Evolutionary conservation across 2,113 vertebrate genomes (phyloP).

Genomic region (Hylia prasina): DNA sequence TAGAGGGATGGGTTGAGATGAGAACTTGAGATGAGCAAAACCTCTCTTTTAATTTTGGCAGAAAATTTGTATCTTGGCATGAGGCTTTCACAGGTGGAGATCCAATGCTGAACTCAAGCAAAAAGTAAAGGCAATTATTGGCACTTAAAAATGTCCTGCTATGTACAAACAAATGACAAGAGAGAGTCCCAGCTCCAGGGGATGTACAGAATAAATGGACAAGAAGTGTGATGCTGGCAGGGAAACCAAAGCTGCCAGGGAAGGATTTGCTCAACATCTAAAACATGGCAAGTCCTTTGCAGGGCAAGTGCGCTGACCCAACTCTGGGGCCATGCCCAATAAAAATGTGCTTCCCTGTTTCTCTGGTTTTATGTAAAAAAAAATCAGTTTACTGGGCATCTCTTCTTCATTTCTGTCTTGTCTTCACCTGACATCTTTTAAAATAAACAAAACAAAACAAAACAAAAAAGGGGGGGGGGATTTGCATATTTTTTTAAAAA

Average conservation of each 20-base stretch:
- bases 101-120: not conserved
- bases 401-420: not conserved
- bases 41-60: not conserved
- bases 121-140: not conserved
- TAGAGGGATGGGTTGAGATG: not conserved
- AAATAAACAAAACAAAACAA: not conserved
- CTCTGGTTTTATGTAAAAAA: not conserved
- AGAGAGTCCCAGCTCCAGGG: not conserved
- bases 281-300: not conserved
- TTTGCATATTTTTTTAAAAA: not conserved
- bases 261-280: not conserved
- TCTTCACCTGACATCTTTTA: not conserved
- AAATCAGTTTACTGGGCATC: not conserved
- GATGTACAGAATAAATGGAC: not conserved
- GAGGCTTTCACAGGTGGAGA: not conserved
- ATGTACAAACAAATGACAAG: not conserved
- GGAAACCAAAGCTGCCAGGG: not conserved
- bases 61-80: not conserved
- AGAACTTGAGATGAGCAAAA: not conserved
- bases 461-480: not conserved
- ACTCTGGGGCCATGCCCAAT: accelerated
- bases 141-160: not conserved
- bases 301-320: not conserved
- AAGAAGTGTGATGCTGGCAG: not conserved
- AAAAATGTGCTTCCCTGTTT: not conserved